Evolutionary conservation across 92 coral and sea anemone species (phyloP), one percentile per base, ranked within the genome.

Genomic region (Palythoa grandis): DNA sequence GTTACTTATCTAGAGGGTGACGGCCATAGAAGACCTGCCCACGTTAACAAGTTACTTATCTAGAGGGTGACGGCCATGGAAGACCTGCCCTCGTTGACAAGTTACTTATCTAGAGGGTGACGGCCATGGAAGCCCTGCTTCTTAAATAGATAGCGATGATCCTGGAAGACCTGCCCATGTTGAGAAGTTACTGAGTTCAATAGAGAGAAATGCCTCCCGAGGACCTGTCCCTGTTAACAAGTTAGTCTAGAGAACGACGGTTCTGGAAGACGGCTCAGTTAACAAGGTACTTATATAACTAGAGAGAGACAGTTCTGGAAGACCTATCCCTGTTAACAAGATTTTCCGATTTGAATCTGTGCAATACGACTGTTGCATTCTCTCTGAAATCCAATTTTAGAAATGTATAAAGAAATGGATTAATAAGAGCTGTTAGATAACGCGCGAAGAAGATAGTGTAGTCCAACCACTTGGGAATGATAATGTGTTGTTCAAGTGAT

Each of bases 371-470:
- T 56, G 40, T 65, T 20, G 85, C 89, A 7, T 86, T 88, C 70
- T 89, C 87, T n/a, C 82, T 53, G 74, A 89, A 89, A 66, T 89
- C 92, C 83, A 89, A 50, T 35, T 89, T 89, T 20, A 89, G 61
- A 50, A 89, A 89, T 9, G 92, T 89, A 37, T 89, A 89, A 12
- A 89, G 84, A 4, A 89, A 75, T n/a, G 92, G 92, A 15, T 89
- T 89, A 38, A 85, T 79, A 3, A 89, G 73, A 43, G 92, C 87
- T 5, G 92, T 89, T 13, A 87, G 71, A 35, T 78, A 89, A 43
- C 92, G 60, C 16, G 88, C 79, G 23, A 89, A 89, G 74, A 89
- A 40, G 22, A 85, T 37, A 11, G 54, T 12, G 43, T 60, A 58
- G 37, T 89, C 86, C 54, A 89, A 37, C 92, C 86, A 89, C 4